A percentile compares a stretch with the other conserved stretches of the same genome.
These are phyloP conservation scores for Smutsia gigantea DNA, from an alignment of 2,797 vertebrate species.

Conservation along the genomic window DNA sequence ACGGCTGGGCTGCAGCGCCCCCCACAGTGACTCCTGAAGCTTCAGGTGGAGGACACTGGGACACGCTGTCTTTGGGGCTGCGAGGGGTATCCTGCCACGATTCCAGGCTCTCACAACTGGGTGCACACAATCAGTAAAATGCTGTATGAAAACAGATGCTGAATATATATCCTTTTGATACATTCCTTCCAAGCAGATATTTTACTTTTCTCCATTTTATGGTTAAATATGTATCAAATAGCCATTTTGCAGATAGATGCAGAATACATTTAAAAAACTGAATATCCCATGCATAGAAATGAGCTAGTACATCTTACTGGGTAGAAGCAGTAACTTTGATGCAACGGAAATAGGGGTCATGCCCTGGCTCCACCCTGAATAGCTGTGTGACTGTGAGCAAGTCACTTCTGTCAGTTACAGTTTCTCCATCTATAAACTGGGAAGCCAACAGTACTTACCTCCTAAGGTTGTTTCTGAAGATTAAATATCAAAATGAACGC, in stretches of 20 bases:
- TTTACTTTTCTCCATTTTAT: slow-evolving; percentile 63
- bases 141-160: slow-evolving; percentile 30
- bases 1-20: neutral
- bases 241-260: neutral
- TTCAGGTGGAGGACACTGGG: neutral
- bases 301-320: neutral
- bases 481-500: neutral
- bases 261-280: slow-evolving; percentile 17
- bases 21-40: neutral
- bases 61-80: accelerated
- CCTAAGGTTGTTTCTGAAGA: neutral
- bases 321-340: neutral
- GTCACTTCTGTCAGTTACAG: neutral
- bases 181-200: slow-evolving; percentile 18
- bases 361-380: neutral
- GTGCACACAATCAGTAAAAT: neutral
- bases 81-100: neutral
- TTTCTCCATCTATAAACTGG: neutral
- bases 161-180: neutral
- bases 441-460: neutral
- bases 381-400: neutral
- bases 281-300: slow-evolving; percentile 24
- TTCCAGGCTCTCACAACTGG: neutral
- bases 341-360: neutral
- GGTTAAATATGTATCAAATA: slow-evolving; percentile 40